Percentiles rank a stretch among this genome's conserved stretches.
phyloP scores from a whole-genome alignment of 2,888 invertebrate species.

The Sisyra terminalis region DNA sequence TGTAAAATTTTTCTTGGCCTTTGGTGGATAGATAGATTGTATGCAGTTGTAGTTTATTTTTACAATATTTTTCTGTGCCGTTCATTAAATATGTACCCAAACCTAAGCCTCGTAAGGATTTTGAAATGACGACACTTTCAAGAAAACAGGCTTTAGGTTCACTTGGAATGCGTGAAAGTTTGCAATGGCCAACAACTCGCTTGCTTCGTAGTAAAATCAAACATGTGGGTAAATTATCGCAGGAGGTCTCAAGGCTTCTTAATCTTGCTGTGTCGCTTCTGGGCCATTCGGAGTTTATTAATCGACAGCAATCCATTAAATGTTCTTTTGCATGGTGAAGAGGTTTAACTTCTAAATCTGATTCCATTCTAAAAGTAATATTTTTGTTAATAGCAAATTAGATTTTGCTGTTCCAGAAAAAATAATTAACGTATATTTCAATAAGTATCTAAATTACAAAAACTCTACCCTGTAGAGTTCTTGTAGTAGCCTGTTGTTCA shows the following conservation, averaged over 20 bases:
- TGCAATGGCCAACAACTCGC: conserved; percentile 59
- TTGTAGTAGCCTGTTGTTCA: too few species aligned
- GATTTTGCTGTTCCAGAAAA: too few species aligned
- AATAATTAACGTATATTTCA: too few species aligned
- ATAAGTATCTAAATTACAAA: too few species aligned
- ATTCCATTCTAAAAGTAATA: conserved; percentile 6
- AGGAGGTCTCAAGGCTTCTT: conserved; percentile 54
- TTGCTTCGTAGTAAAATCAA: conserved; percentile 43
- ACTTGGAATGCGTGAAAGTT: conserved; percentile 54
- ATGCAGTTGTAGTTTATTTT: conserved; percentile 38
- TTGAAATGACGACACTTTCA: conserved; percentile 67
- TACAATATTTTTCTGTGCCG: conserved; percentile 58
- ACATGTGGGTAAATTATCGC: conserved; percentile 55
- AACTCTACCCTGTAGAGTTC: too few species aligned
- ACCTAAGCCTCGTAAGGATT: conserved; percentile 52
- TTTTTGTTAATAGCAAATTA: too few species aligned
- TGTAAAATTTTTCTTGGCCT: conserved; percentile 60
- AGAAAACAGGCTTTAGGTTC: conserved; percentile 57
- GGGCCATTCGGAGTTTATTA: conserved; percentile 80
- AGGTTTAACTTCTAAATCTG: conserved; percentile 33
- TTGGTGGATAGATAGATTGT: conserved; percentile 50
- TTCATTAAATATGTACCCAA: conserved; percentile 60
- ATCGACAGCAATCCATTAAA: conserved; percentile 49
- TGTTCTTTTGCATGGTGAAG: conserved; percentile 58
- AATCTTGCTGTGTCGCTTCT: conserved; percentile 64